A percentile compares a stretch with the other conserved stretches of the same genome.
These are phyloP conservation scores for Drosophila paramelanica DNA, from an alignment of 2,888 invertebrate genomes.

Conservation along the genomic window DNA sequence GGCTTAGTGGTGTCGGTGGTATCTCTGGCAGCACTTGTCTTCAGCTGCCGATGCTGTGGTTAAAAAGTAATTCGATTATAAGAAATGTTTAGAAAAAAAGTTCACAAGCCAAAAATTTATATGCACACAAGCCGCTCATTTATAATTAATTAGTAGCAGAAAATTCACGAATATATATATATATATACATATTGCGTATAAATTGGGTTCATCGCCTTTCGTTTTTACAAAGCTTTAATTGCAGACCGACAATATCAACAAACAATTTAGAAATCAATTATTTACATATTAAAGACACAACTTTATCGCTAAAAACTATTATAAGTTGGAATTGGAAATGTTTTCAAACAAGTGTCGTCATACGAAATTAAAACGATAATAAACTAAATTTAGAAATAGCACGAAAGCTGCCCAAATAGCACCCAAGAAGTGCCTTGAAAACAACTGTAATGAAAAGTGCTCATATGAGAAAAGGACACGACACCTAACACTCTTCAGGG, in stretches of 20 bases:
- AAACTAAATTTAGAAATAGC: not conserved
- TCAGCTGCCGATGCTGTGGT: slow-evolving; percentile 54
- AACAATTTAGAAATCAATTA: not conserved
- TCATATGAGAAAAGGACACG: slow-evolving; percentile 1
- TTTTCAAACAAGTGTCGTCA: not conserved
- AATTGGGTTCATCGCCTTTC: too few species aligned
- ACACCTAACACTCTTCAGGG: slow-evolving; percentile 9
- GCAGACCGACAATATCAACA: too few species aligned
- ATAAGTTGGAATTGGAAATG: not conserved
- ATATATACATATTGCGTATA: too few species aligned
- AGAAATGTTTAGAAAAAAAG: slow-evolving; percentile 37
- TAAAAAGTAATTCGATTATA: slow-evolving; percentile 76
- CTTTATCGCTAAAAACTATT: not conserved
- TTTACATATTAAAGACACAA: not conserved
- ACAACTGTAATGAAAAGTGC: slow-evolving; percentile 8
- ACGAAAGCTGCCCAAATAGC: not conserved
- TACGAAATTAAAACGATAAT: not conserved
- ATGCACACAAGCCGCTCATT: slow-evolving; percentile 53
- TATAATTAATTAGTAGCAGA: slow-evolving; percentile 68
- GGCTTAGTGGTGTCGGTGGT: slow-evolving; percentile 70
- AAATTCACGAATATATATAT: not conserved
- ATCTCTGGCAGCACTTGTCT: slow-evolving; percentile 47
- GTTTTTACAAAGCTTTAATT: too few species aligned
- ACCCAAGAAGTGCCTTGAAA: not conserved
- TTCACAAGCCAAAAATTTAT: slow-evolving; percentile 20